Evolutionary conservation across 2,888 invertebrate species (phyloP).

Genomic region (Stenodema calcarata): DNA sequence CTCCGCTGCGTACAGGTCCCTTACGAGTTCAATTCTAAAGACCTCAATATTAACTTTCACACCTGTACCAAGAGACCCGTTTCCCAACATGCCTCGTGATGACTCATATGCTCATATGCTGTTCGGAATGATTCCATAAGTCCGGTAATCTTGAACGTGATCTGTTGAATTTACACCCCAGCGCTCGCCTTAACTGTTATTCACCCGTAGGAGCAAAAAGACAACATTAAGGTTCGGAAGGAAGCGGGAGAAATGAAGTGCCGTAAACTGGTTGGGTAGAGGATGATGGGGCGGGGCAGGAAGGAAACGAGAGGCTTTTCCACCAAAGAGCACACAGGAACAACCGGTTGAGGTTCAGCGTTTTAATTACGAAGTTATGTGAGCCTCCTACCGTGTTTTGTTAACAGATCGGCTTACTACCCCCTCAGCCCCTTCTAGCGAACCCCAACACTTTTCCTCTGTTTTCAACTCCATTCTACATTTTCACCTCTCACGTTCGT

Average conservation of each 20-base stretch:
- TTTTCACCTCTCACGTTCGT: not conserved
- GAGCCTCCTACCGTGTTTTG: slow-evolving; percentile 44
- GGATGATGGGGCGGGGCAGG: not conserved
- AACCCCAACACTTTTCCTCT: not conserved
- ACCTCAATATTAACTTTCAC: too few relatives aligned
- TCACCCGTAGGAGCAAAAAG: not conserved
- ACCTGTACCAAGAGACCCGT: too few relatives aligned
- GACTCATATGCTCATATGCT: too few relatives aligned
- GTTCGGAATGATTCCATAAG: too few relatives aligned
- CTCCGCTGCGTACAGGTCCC: too few relatives aligned
- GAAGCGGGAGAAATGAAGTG: not conserved
- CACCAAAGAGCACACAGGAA: slow-evolving; percentile 43
- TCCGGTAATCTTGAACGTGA: too few relatives aligned
- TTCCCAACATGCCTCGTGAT: too few relatives aligned
- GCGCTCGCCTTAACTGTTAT: not conserved
- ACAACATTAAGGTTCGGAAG: not conserved
- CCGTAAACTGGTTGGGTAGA: not conserved
- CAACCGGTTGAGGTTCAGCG: slow-evolving; percentile 39
- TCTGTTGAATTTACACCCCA: not conserved
- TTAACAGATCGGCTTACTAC: slow-evolving; percentile 49
- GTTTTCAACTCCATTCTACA: not conserved
- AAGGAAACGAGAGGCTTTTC: slow-evolving; percentile 6
- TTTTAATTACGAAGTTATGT: slow-evolving; percentile 52
- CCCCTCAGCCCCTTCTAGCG: not conserved
- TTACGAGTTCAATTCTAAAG: too few relatives aligned